Evolutionary conservation across 2,888 invertebrate genomes (phyloP).

Genomic region (Patella ulyssiponensis): DNA sequence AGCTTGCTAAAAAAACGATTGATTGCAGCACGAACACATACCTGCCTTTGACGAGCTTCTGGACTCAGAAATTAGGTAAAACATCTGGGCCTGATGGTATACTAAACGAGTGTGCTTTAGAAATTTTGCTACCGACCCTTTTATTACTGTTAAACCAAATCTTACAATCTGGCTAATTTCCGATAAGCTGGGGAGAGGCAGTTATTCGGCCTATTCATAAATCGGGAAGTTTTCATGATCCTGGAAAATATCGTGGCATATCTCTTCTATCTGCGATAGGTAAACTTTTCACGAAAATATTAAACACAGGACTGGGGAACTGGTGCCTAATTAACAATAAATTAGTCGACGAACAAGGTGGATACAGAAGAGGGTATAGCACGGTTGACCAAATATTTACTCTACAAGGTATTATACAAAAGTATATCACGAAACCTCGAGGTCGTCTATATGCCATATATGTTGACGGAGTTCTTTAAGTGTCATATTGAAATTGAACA

Average conservation of each 20-base stretch:
- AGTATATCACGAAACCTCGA: no score
- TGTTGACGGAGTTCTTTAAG: background rate
- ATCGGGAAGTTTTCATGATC: background rate
- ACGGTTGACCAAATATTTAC: no score
- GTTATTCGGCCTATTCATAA: background rate
- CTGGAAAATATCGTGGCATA: background rate
- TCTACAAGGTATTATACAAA: no score
- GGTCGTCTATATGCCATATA: no score
- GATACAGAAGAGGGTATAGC: no score
- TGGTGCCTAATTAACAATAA: no score
- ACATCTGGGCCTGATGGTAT: background rate
- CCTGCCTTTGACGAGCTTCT: conserved; percentile 3
- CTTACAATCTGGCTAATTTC: background rate
- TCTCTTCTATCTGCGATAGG: background rate
- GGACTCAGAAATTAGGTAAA: background rate
- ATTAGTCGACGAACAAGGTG: no score
- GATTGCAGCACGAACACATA: background rate
- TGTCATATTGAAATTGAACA: background rate
- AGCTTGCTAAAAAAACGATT: background rate
- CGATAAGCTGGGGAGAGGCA: background rate
- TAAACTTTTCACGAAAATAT: background rate
- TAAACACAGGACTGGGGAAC: background rate
- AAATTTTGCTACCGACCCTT: background rate
- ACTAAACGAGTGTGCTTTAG: background rate
- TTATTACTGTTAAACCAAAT: background rate